These are phyloP conservation scores for Clarias fuscus DNA, from an alignment of 2,797 vertebrate genomes.

Conservation along the genomic window DNA sequence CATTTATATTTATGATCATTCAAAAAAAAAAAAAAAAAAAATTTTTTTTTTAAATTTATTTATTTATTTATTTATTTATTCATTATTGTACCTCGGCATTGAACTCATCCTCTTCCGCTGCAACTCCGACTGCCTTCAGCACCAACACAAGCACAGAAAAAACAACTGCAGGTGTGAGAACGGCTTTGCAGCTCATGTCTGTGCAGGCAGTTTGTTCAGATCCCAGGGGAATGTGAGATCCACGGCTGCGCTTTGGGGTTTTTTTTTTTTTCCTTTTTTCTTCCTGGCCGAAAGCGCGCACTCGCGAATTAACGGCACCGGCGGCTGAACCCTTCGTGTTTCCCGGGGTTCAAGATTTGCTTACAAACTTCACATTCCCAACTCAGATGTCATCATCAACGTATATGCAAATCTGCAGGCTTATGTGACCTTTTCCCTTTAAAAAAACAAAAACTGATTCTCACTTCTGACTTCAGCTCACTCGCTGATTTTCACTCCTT, in stretches of 20 bases:
- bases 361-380: neutral
- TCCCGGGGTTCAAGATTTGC: neutral
- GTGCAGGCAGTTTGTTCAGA: conserved; percentile 1
- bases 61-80: too few relatives aligned
- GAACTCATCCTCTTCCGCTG: conserved; percentile 47
- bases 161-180: conserved; percentile 10
- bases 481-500: neutral
- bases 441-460: too few relatives aligned
- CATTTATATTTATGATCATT: neutral
- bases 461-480: neutral
- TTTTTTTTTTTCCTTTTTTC: too few relatives aligned
- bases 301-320: neutral
- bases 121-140: conserved; percentile 21
- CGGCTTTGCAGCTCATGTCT: neutral
- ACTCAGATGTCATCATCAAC: neutral
- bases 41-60: too few relatives aligned
- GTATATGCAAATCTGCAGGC: neutral
- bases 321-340: neutral
- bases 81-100: conserved; percentile 50
- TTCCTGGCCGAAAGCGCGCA: neutral
- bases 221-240: neutral
- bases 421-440: neutral
- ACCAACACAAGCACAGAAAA: conserved; percentile 30
- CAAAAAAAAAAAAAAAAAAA: too few relatives aligned
- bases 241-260: neutral